Evolutionary conservation across 2,113 vertebrate species (phyloP).

Genomic region (Pelecanoides urinatrix): DNA sequence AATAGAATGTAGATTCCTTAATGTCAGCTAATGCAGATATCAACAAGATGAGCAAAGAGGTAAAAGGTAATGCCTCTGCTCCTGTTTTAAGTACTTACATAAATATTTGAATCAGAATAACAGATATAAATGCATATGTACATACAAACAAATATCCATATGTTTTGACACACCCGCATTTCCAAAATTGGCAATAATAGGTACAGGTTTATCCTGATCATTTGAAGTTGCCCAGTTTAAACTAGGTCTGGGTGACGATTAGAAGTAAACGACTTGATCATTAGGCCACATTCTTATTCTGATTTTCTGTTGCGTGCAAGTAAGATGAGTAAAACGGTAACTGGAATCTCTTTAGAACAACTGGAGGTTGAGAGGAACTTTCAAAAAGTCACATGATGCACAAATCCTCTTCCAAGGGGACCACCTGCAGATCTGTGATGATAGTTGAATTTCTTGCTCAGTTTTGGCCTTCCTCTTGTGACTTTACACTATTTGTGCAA

Average conservation of each 20-base stretch:
- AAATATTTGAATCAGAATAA: background rate
- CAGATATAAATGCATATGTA: background rate
- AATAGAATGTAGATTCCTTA: conserved; percentile 59
- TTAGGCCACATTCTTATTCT: background rate
- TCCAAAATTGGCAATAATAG: background rate
- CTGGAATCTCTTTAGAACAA: background rate
- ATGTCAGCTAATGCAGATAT: conserved; percentile 78
- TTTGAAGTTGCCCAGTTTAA: background rate
- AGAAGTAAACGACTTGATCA: background rate
- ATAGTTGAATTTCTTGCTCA: background rate
- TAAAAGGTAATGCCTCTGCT: conserved; percentile 79
- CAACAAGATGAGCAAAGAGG: conserved; percentile 85
- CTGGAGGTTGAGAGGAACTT: background rate
- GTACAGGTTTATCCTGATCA: background rate
- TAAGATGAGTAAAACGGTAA: background rate
- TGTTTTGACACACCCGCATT: background rate
- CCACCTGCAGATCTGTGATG: background rate
- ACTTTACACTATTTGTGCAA: background rate
- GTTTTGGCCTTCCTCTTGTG: background rate
- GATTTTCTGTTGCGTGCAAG: background rate
- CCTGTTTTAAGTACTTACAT: background rate
- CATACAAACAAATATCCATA: background rate
- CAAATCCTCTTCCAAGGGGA: background rate
- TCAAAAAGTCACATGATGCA: background rate
- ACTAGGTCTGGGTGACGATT: background rate